These are phyloP conservation scores for Leptogaster cylindrica DNA, from an alignment of 2,888 invertebrate species.

Conservation along the genomic window DNA sequence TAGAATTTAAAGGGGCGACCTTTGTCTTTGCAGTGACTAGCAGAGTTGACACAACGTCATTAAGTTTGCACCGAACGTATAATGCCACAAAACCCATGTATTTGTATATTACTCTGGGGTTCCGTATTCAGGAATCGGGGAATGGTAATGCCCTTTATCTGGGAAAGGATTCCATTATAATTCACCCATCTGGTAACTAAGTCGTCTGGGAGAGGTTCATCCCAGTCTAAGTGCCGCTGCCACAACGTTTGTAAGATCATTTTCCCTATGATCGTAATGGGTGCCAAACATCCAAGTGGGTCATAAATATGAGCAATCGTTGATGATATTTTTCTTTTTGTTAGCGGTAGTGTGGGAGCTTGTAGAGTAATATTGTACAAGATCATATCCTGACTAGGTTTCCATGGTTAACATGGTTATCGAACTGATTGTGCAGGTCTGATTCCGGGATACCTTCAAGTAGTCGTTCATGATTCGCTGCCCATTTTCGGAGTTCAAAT, in stretches of 20 bases:
- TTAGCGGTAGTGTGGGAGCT: neutral
- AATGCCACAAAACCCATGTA: slow-evolving; percentile 12
- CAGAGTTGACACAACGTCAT: neutral
- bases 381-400: neutral
- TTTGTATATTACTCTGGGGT: neutral
- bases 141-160: neutral
- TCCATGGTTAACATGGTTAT: neutral
- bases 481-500: neutral
- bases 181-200: neutral
- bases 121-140: slow-evolving; percentile 14
- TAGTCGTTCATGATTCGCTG: neutral
- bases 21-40: neutral
- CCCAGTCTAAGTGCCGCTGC: neutral
- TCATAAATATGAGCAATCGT: neutral
- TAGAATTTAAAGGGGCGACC: slow-evolving; percentile 2
- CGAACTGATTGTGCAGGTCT: slow-evolving; percentile 3
- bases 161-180: neutral
- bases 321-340: neutral
- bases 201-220: neutral
- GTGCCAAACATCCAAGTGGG: slow-evolving; percentile 9
- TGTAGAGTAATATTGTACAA: neutral
- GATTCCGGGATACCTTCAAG: neutral
- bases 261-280: neutral
- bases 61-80: neutral
- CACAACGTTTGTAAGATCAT: neutral